Base-by-base conservation (phyloP, 1,140 invertebrate species). In the Aphelenchoides avenae region DNA sequence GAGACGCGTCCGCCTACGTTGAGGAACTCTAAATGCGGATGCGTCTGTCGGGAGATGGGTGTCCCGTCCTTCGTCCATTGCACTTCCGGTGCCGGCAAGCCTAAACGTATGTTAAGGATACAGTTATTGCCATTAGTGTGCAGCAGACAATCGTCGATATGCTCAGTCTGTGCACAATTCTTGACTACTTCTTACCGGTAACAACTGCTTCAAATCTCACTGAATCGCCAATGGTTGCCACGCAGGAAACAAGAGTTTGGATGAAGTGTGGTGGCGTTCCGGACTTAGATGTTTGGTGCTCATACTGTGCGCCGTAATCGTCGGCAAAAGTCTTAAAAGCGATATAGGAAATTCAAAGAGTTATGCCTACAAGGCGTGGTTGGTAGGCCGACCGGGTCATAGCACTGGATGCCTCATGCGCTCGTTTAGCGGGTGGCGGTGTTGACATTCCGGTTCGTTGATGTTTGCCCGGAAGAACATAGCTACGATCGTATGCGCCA, bases 41-140 rank as follows among this genome's bases (percentile, higher is more conserved):
- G 34, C 20, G 46, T 46, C 22, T 58, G 48, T 43, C 39, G 30
- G 20, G 46, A 27, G 26, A 76, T 44, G 7, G 59, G 20, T 6
- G 43, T 39, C 15, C 75, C 77, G 51, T 78, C 69, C 42, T 75
- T 78, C 3, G 58, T 57, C 76, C 76, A 77, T 50, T 67, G 41
- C 20, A 76, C 33, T 13, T 64, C 36, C n/a, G 68, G 68, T 11
- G 40, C 31, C 0, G 71, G 70, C 3, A 30, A 24, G 7, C 57
- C 57, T 59, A 3, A 1, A 53, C 20, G 52, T 13, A 43, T 37
- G 30, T 18, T 0, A 20, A 15, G 5, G 1, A 46, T 53, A n/a
- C 36, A 11, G 20, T 7, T 7, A 13, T 1, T 11, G 11, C 13
- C 50, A 63, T 52, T 37, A n/a, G n/a, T n/a, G n/a, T n/a, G n/a